phyloP scores from a whole-genome alignment of 2,888 invertebrate genomes.

The Leptothorax acervorum region DNA sequence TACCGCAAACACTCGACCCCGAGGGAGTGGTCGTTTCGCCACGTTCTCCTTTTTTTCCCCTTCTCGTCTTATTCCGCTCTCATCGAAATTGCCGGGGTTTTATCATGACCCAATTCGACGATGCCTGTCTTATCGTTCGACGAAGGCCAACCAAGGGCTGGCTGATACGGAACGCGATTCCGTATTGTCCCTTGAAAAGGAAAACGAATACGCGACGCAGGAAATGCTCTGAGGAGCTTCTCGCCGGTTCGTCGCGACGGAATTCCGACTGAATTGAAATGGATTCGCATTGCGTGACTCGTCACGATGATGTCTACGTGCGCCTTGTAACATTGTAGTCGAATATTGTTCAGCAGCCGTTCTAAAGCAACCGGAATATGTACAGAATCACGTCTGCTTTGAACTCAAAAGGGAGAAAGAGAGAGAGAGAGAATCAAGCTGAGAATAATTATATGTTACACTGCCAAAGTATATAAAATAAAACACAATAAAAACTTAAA shows the following conservation, averaged over 20 bases:
- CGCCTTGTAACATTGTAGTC: background rate
- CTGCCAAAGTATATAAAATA: background rate
- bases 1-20: conserved; percentile 38
- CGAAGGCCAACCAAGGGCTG: background rate
- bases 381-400: background rate
- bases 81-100: conserved; percentile 22
- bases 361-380: background rate
- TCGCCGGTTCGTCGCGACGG: background rate
- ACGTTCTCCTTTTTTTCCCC: background rate
- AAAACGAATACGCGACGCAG: background rate
- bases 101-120: conserved; percentile 45
- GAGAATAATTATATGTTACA: background rate
- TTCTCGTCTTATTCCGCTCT: background rate
- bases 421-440: background rate
- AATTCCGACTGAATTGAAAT: conserved; percentile 27
- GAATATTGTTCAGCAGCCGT: background rate
- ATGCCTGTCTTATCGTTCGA: conserved; percentile 27
- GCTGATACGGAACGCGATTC: conserved; percentile 24
- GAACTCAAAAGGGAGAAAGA: background rate
- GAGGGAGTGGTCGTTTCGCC: background rate
- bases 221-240: background rate
- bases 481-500: background rate
- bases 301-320: background rate
- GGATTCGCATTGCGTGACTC: conserved; percentile 3
- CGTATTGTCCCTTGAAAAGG: background rate